Base-by-base conservation (phyloP, 1,140 invertebrate genomes). In the Schlechtendalia chinensis region DNA sequence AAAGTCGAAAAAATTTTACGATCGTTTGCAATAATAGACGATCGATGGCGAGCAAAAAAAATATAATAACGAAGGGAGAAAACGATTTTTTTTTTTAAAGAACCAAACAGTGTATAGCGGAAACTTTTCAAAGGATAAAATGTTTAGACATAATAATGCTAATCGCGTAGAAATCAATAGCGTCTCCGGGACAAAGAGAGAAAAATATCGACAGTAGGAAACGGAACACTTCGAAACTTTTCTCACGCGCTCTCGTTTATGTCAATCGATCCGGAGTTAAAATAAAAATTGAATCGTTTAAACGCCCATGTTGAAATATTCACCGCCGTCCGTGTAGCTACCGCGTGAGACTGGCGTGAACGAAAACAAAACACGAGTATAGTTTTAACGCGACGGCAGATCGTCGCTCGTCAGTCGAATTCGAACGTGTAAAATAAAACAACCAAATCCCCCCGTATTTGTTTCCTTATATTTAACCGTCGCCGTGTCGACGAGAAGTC, bases 181-280 rank as follows among this genome's bases (percentile, higher is more conserved):
- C 32, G 19, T 65, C 27, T 32, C 29, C 1, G 10, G 29, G 6
- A 65, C 61, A 65, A 65, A 32, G 29, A 32, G 32, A 65, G 19
- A 0, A 6, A 65, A 65, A 65, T 65, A 39, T 65, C 3, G 17
- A n/a, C 29, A 16, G 19, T 32, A 17, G 2, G 3, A 39, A 39
- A 39, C 29, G 29, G 29, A 65, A 27, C 32, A 32, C 61, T 65
- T 65, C 32, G 8, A 65, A 29, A 65, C 61, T 32, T 65, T 65
- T 32, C 32, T 65, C 61, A 19, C 61, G 29, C 8, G 29, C 32
- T 3, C 32, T 39, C 32, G 32, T 39, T 39, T 39, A 39, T 39
- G 32, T 39, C 32, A 39, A 39, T 39, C 32, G 32, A 39, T 39
- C 8, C 32, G 32, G n/a, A n/a, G n/a, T n/a, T n/a, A n/a, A n/a